phyloP scores from a whole-genome alignment of 2,113 vertebrate genomes.

The Hoplias malabaricus region DNA sequence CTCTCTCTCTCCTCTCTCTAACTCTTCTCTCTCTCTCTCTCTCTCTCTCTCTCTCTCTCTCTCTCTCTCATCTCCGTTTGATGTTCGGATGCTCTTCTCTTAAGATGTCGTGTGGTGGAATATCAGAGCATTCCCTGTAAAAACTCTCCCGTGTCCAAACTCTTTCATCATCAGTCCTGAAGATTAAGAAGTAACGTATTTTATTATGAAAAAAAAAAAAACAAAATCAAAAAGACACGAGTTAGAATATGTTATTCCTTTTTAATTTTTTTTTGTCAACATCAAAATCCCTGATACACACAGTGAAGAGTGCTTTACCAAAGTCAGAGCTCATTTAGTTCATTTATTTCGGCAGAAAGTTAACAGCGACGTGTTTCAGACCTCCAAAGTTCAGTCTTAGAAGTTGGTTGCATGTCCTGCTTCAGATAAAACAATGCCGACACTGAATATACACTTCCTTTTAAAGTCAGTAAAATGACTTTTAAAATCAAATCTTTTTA shows the following conservation, averaged over 20 bases:
- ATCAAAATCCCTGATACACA: no score
- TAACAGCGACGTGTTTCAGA: no score
- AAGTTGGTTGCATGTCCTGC: no score
- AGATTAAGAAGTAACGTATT: conserved; percentile 28
- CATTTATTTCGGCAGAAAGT: no score
- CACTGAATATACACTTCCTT: no score
- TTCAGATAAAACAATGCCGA: no score
- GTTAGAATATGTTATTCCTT: not conserved
- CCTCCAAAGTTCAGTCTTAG: no score
- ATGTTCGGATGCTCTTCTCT: conserved; percentile 49
- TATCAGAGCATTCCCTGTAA: not conserved
- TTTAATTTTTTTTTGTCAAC: not conserved
- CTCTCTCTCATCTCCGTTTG: conserved; percentile 28
- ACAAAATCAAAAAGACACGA: no score
- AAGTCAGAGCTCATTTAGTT: no score
- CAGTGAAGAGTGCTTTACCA: no score
- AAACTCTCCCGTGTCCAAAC: not conserved
- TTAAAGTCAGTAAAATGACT: no score
- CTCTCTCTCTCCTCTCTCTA: not conserved
- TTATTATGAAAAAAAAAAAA: not conserved
- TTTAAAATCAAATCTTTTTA: no score
- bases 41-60: not conserved
- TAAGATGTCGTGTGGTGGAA: not conserved
- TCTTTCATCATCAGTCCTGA: conserved; percentile 38
- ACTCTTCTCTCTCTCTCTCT: not conserved